A percentile compares a stretch with the other conserved stretches of the same genome.
phyloP scores from a whole-genome alignment of 2,888 invertebrate species.

The Lamellibrachia columna region DNA sequence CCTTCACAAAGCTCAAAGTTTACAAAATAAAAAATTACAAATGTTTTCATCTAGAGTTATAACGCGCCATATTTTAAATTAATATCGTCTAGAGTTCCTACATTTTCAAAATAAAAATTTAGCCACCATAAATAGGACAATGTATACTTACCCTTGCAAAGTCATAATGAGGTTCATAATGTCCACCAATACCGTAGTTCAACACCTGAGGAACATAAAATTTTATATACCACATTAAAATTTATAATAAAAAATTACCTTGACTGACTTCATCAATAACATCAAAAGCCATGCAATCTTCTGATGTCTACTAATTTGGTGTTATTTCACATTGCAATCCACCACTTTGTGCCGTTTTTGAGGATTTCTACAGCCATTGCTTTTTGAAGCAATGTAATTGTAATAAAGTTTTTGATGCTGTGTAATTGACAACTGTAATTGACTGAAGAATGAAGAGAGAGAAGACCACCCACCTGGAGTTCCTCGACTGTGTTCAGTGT shows the following conservation, averaged over 20 bases:
- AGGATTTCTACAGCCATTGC: no score
- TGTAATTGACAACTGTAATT: neutral
- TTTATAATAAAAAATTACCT: no score
- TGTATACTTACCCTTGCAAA: constrained; percentile 41
- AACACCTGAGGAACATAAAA: constrained; percentile 34
- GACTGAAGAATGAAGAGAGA: neutral
- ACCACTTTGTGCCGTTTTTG: no score
- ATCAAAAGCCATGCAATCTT: no score
- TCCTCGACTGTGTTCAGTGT: constrained; percentile 35
- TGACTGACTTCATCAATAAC: no score
- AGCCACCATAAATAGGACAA: neutral
- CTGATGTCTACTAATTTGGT: no score
- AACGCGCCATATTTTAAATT: neutral
- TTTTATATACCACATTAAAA: no score
- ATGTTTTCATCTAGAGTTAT: neutral
- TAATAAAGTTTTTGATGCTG: neutral
- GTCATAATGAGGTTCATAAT: constrained; percentile 45
- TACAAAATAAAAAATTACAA: neutral
- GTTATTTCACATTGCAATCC: no score
- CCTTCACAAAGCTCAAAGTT: neutral
- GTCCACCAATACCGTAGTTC: constrained; percentile 45
- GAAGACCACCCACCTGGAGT: constrained; percentile 30
- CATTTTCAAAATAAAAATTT: neutral
- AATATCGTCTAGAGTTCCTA: neutral
- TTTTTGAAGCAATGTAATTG: no score